phyloP scores from a whole-genome alignment of 1,140 invertebrate species.

The Argopecten irradians region DNA sequence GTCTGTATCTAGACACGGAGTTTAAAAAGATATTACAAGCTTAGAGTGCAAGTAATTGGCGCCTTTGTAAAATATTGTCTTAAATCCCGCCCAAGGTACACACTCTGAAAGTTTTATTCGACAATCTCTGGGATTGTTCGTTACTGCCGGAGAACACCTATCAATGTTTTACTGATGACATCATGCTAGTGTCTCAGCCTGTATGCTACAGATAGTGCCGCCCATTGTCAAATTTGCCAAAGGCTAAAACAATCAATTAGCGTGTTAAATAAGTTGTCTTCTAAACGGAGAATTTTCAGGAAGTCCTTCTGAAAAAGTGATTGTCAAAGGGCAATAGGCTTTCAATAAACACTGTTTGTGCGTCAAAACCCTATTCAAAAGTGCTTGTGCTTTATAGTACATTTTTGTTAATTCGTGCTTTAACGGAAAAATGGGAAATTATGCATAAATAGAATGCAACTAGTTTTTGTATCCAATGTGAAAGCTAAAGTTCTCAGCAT shows the following conservation, averaged over 20 bases:
- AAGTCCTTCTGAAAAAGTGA: background rate
- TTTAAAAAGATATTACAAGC: background rate
- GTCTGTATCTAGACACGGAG: background rate
- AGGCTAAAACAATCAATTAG: background rate
- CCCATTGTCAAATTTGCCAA: background rate
- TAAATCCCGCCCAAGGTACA: background rate
- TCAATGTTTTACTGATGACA: background rate
- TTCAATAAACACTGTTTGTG: background rate
- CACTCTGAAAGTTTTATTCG: background rate
- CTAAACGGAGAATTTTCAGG: background rate
- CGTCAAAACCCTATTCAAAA: background rate
- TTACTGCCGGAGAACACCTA: background rate
- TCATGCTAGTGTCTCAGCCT: background rate
- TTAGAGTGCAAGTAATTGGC: background rate
- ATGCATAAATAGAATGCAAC: too few relatives aligned
- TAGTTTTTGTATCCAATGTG: too few relatives aligned
- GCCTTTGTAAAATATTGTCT: background rate
- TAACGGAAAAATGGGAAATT: too few relatives aligned
- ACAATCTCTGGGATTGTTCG: background rate
- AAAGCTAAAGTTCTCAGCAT: too few relatives aligned
- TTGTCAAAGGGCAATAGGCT: background rate
- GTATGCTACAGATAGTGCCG: background rate
- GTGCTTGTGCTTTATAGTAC: background rate
- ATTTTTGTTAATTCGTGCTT: too few relatives aligned
- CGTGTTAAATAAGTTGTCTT: background rate